phyloP scores from a whole-genome alignment of 2,888 invertebrate species.

The Diadegma fenestrale region DNA sequence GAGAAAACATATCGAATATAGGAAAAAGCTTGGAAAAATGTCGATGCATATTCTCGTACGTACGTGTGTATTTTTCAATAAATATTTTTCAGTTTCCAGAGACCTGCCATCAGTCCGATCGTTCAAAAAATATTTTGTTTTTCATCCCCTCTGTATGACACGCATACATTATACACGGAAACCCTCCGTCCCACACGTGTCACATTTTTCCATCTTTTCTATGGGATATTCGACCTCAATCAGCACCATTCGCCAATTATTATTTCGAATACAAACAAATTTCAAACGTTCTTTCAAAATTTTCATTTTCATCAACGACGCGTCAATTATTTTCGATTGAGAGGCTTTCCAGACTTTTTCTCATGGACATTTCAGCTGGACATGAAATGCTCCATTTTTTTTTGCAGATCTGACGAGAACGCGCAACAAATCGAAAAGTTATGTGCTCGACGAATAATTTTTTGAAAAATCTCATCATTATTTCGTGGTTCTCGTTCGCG shows the following conservation, averaged over 20 bases:
- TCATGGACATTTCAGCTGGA: not conserved
- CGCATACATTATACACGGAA: constrained; percentile 9
- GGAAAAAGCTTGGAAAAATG: constrained; percentile 3
- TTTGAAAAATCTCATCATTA: no score
- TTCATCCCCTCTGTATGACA: not conserved
- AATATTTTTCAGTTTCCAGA: constrained; percentile 36
- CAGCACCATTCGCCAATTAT: not conserved
- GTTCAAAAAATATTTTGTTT: constrained; percentile 30
- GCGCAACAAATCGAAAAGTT: not conserved
- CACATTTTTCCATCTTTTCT: not conserved
- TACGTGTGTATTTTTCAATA: constrained; percentile 39
- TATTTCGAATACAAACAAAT: not conserved
- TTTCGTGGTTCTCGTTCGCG: not conserved
- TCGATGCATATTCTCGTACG: not conserved
- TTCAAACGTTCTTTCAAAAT: not conserved
- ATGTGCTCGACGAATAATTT: no score
- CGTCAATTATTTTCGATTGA: not conserved
- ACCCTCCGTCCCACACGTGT: not conserved
- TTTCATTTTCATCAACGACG: not conserved
- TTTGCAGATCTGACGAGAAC: not conserved
- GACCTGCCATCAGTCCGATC: constrained; percentile 8
- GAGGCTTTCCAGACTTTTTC: not conserved
- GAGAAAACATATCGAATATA: not conserved
- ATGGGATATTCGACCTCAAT: not conserved
- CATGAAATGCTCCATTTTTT: not conserved